Evolutionary conservation across 2,888 invertebrate genomes (phyloP).

Genomic region (Apocheima hispidaria): DNA sequence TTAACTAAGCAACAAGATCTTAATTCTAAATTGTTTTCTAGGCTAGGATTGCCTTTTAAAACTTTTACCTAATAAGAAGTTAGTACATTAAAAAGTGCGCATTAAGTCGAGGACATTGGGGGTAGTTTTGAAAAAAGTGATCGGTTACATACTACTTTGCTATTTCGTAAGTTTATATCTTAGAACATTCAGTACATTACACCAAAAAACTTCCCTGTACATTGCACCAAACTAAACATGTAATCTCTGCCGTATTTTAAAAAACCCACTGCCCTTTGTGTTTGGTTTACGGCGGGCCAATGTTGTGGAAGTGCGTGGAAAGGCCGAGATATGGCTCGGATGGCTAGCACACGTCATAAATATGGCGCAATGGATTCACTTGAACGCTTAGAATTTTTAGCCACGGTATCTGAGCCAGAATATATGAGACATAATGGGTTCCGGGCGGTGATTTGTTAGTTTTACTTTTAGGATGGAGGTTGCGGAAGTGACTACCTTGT

Average conservation of each 20-base stretch:
- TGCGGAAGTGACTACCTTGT: not conserved
- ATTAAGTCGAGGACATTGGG: too few species aligned
- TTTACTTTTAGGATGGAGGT: not conserved
- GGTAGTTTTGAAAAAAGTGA: too few species aligned
- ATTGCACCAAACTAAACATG: constrained; percentile 28
- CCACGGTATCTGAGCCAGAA: constrained; percentile 21
- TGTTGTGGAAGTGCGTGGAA: constrained; percentile 80
- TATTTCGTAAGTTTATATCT: too few species aligned
- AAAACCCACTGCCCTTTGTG: constrained; percentile 67
- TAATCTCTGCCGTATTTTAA: constrained; percentile 52
- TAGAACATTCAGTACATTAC: not conserved
- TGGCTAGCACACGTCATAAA: constrained; percentile 71
- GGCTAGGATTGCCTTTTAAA: too few species aligned
- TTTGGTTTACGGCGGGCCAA: constrained; percentile 73
- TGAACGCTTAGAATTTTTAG: constrained; percentile 58
- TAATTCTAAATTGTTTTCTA: too few species aligned
- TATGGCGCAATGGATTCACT: constrained; percentile 66
- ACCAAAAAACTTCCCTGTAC: not conserved
- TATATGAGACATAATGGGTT: constrained; percentile 19
- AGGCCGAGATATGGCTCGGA: constrained; percentile 68
- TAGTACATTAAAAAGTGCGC: too few species aligned
- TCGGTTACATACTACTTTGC: too few species aligned
- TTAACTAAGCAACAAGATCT: too few species aligned
- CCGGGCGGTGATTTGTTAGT: constrained; percentile 19
- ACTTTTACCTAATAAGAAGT: too few species aligned